Base-by-base conservation (phyloP, 2,113 vertebrate genomes). In the Megaceryle torquata region DNA sequence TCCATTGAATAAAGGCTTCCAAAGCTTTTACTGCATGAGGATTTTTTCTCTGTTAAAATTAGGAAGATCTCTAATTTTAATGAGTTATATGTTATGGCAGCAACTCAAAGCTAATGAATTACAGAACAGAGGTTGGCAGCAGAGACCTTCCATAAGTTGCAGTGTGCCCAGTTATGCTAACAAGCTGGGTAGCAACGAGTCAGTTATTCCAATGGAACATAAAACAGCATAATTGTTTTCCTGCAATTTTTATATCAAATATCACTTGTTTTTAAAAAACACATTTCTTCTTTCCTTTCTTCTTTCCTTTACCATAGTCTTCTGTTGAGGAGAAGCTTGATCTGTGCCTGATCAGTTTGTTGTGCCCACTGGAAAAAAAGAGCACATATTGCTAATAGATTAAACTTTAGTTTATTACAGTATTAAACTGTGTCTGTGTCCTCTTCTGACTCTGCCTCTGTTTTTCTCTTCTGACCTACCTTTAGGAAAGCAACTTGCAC, bases 181-280 rank as follows among this genome's bases (percentile, higher is more conserved):
- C 39, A 81, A 60, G 14, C 80, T 65, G 76, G 54, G 65, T 72
- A 91, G 61, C 64, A 82, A 60, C 0, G 3, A 88, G 28, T 88
- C 65, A 92, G 76, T 86, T 79, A 79, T 89, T 93, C 81, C 93
- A 96, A 54, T 1, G 15, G 59, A 90, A 84, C 69, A 54, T 51
- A 94, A 95, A 89, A 57, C 41, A 92, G 37, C 3, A 13, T 79
- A 92, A 93, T 64, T 79, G n/a, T 82, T 96, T 94, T 88, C 74
- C 91, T 96, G 86, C 29, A 89, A 82, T 95, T 95, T 97, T 93
- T 63, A 82, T 90, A 91, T 88, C 86, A 80, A 93, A 79, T 86
- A 85, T 70, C 44, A 43, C 25, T 75, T 89, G 28, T 60, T 91
- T 95, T 65, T 8, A 24, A 75, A 37, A 83, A 91, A 48, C 6